phyloP scores from a whole-genome alignment of 2,113 vertebrate species.

The Odontesthes bonariensis region DNA sequence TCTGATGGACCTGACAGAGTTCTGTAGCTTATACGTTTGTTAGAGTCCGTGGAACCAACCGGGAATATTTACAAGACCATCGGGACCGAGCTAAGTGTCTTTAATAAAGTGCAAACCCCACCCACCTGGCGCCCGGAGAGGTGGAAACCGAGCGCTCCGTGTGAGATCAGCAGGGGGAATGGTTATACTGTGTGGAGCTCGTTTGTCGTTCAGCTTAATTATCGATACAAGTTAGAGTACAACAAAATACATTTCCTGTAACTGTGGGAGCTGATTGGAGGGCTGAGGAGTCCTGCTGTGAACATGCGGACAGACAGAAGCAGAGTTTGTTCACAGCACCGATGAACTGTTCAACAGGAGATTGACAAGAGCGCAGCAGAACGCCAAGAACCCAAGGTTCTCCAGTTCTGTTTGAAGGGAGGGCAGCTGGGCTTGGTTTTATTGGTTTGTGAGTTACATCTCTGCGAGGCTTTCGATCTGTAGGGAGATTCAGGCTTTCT shows the following conservation, averaged over 20 bases:
- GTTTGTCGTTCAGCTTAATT: slow-evolving; percentile 53
- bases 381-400: slow-evolving; percentile 16
- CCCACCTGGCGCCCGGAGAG: not conserved
- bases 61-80: slow-evolving; percentile 9
- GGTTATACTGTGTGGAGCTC: slow-evolving; percentile 31
- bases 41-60: slow-evolving; percentile 4
- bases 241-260: slow-evolving; percentile 34
- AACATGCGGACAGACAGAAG: slow-evolving; percentile 19
- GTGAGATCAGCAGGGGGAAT: slow-evolving; percentile 25
- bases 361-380: slow-evolving; percentile 54
- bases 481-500: too few relatives aligned
- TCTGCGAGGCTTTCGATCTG: too few relatives aligned
- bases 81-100: not conserved
- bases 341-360: not conserved
- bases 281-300: not conserved
- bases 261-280: slow-evolving; percentile 20
- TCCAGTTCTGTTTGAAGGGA: too few relatives aligned
- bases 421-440: too few relatives aligned
- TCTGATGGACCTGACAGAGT: not conserved
- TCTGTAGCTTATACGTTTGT: slow-evolving; percentile 13
- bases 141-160: slow-evolving; percentile 1
- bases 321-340: too few relatives aligned
- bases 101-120: slow-evolving; percentile 29
- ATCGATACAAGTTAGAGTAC: slow-evolving; percentile 40
- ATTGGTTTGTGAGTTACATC: too few relatives aligned